These are phyloP conservation scores for Galbula dea DNA, from an alignment of 2,113 vertebrate genomes.

Conservation along the genomic window DNA sequence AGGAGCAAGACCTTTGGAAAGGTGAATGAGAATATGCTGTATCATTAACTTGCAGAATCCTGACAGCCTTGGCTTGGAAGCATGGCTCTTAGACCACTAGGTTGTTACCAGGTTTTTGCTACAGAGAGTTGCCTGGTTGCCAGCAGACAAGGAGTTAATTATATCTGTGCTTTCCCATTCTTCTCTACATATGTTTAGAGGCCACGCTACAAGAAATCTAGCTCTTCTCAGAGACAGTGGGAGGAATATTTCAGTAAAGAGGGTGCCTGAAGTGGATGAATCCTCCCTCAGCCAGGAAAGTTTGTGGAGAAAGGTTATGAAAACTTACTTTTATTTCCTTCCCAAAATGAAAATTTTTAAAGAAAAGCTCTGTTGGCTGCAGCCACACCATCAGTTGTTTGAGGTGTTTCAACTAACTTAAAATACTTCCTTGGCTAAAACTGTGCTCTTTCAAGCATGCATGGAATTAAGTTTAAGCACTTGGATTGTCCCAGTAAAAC, in stretches of 20 bases:
- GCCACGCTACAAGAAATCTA: background rate
- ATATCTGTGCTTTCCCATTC: background rate
- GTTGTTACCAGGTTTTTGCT: background rate
- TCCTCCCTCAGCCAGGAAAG: background rate
- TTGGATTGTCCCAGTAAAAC: background rate
- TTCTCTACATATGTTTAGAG: background rate
- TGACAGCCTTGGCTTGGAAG: background rate
- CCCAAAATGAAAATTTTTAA: background rate
- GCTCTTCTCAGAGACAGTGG: background rate
- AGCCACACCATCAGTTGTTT: background rate
- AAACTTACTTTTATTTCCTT: background rate
- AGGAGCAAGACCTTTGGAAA: background rate
- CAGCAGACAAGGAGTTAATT: background rate
- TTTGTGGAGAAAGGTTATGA: background rate
- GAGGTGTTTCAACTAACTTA: background rate
- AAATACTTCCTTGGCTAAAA: background rate
- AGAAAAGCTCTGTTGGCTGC: background rate
- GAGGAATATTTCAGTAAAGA: background rate
- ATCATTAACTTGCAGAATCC: background rate
- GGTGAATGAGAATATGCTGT: background rate
- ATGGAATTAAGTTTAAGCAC: background rate
- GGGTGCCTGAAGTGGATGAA: background rate
- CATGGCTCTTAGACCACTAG: accelerated
- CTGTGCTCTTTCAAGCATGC: background rate
- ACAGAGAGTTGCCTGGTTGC: background rate